Percentiles rank a stretch among this genome's conserved stretches.
These are phyloP conservation scores for Manis pentadactyla DNA, from an alignment of 2,797 vertebrate genomes.

Conservation along the genomic window DNA sequence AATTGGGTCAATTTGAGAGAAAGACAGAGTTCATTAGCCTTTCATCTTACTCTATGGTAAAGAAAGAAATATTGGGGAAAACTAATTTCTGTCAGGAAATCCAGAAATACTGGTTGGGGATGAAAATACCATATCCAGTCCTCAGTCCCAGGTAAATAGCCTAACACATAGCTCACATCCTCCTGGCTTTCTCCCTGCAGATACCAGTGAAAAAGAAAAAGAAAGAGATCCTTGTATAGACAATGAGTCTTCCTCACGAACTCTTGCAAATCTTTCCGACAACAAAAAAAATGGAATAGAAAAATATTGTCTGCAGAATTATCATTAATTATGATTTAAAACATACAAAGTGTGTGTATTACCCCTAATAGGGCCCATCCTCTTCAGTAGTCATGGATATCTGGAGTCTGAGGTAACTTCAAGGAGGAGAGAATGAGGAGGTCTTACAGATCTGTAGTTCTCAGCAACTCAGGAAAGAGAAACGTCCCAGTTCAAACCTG, in stretches of 20 bases:
- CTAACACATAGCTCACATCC: not conserved
- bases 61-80: not conserved
- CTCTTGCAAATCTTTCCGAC: not conserved
- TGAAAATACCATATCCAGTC: not conserved
- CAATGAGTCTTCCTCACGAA: not conserved
- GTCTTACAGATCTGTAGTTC: not conserved
- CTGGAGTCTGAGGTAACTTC: not conserved
- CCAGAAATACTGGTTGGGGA: not conserved
- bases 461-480: not conserved
- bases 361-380: not conserved
- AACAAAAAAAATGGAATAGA: not conserved
- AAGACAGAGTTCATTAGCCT: not conserved
- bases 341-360: not conserved
- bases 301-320: not conserved
- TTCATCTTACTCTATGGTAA: not conserved
- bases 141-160: not conserved
- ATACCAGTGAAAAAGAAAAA: not conserved
- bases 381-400: not conserved
- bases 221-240: not conserved
- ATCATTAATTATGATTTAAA: not conserved
- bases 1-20: not conserved
- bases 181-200: not conserved
- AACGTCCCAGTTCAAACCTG: not conserved
- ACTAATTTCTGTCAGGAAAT: conserved; percentile 6
- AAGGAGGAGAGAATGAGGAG: not conserved